Evolutionary conservation across 1,140 invertebrate species (phyloP).

Genomic region (Calliphora vicina): DNA sequence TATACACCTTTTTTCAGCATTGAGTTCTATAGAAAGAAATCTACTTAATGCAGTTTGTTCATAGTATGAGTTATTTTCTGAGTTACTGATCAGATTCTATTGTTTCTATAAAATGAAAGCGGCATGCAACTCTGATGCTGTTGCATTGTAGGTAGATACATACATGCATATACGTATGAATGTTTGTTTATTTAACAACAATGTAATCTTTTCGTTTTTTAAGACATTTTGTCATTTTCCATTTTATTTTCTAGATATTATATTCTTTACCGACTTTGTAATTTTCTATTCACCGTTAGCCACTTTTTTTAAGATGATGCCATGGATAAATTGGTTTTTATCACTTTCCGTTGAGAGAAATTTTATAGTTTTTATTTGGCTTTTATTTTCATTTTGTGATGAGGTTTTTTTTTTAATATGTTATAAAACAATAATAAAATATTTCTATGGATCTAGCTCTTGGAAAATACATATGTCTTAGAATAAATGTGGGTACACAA

Average conservation of each 20-base stretch:
- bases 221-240: background rate
- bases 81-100: background rate
- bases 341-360: slow-evolving; percentile 21
- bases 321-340: background rate
- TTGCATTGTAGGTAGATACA: background rate
- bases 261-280: too few species aligned
- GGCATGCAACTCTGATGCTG: background rate
- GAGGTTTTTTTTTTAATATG: background rate
- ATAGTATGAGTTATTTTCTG: background rate
- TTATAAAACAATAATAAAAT: too few species aligned
- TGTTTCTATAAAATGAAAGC: background rate
- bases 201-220: background rate
- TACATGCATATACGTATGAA: too few species aligned
- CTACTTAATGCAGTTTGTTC: background rate
- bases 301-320: background rate
- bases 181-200: background rate
- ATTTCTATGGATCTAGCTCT: too few species aligned
- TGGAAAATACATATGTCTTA: too few species aligned
- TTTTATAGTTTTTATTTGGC: background rate
- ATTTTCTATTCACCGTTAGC: background rate
- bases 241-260: background rate
- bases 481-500: too few species aligned
- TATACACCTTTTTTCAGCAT: background rate
- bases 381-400: slow-evolving; percentile 1
- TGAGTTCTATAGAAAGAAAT: background rate